phyloP scores from a whole-genome alignment of 2,113 vertebrate species.

The Anthoscopus minutus region DNA sequence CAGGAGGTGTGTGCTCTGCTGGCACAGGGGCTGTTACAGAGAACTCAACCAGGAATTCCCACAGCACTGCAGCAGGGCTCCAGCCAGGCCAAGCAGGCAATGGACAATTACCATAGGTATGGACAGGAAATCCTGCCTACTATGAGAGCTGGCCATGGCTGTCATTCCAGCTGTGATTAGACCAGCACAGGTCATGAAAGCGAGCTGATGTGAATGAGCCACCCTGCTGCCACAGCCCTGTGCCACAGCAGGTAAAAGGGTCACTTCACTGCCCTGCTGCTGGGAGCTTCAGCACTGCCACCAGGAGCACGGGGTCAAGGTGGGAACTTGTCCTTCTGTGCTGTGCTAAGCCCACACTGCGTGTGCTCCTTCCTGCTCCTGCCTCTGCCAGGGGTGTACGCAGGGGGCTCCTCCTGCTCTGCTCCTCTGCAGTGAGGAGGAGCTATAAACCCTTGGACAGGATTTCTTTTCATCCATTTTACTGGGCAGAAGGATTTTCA shows the following conservation, averaged over 20 bases:
- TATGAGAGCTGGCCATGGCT: neutral
- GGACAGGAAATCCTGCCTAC: neutral
- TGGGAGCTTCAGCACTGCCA: neutral
- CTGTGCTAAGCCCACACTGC: neutral
- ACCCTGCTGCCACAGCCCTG: neutral
- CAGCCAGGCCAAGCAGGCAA: neutral
- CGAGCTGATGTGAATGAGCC: accelerated
- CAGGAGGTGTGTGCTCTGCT: neutral
- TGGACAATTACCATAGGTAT: too few relatives aligned
- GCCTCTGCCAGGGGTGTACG: accelerated
- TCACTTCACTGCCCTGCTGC: neutral
- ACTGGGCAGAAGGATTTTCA: neutral
- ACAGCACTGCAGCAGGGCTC: neutral
- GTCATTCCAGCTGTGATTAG: accelerated
- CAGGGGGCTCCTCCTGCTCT: neutral
- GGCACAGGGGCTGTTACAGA: neutral
- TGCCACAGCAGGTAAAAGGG: neutral
- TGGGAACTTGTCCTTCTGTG: too few relatives aligned
- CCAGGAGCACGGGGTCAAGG: neutral
- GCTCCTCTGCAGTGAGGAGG: neutral
- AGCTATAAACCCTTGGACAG: neutral
- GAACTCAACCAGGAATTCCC: neutral
- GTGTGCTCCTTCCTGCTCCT: accelerated
- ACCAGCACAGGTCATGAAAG: accelerated
- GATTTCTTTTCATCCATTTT: neutral